Evolutionary conservation across 35 echinoderm and acorn worm genomes (phyloP), one percentile per base, ranked within the genome.

Genomic region (Ophioderma brevispina): DNA sequence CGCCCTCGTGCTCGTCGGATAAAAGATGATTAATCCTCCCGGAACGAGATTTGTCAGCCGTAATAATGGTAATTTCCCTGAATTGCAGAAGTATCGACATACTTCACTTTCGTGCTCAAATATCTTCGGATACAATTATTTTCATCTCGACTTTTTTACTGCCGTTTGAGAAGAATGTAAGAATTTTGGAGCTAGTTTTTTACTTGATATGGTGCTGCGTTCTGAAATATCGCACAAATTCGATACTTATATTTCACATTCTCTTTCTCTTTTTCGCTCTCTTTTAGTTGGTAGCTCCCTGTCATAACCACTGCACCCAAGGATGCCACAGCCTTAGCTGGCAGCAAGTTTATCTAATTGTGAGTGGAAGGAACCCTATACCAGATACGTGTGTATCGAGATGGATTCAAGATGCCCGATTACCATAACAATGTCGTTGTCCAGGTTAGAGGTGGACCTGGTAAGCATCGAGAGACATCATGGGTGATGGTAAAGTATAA

Each of bases 401-500:
- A 85, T 64, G 83, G 83, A 30, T 35, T 64, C 23, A 59, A 64
- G 83, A 64, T 85, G 83, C 83, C 83, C 19, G 83, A 32, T 37
- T 43, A 85, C 52, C 83, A 85, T 59, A 59, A 64, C 52, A 85
- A 85, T 40, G 43, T 85, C 33, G 83, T 59, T 35, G 63, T 59
- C 0, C 83, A 59, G 13, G 63, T 64, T 28, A 85, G 83, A 59
- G 63, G 63, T 18, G 83, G 83, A 33, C 83, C 83, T 0, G 32
- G 18, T 3, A 85, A 85, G 28, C 43, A 43, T 64, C 28, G 32
- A 4, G 63, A 64, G 55, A 85, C 83, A 15, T 64, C 46, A 23
- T 85, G 83, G 83, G 55, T 85, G 0, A 37, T 85, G 83, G 83
- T 85, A 64, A n/a, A 64, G 83, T 75, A n/a, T 15, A 17, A n/a